Evolutionary conservation across 2,113 vertebrate species (phyloP).

Genomic region (Phycodurus eques): DNA sequence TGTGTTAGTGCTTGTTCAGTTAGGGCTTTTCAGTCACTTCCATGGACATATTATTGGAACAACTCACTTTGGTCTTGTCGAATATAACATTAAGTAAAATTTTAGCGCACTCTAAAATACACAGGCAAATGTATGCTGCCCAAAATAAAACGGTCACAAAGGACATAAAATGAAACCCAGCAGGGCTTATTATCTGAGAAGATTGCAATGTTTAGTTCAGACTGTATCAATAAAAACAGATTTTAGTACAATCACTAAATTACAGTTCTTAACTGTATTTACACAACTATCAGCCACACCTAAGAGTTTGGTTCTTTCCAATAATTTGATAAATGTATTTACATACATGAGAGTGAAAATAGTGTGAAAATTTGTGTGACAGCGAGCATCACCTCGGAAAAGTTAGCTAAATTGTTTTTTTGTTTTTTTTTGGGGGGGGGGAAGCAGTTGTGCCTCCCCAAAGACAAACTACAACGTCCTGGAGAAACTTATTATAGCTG

Average conservation of each 20-base stretch:
- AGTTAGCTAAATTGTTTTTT: too few species aligned
- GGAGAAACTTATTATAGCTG: too few species aligned
- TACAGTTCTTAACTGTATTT: background rate
- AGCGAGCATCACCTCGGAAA: background rate
- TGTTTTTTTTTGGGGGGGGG: too few species aligned
- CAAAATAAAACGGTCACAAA: conserved; percentile 16
- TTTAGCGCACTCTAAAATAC: conserved; percentile 37
- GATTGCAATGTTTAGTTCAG: conserved; percentile 4
- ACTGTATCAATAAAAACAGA: background rate
- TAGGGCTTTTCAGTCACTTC: conserved; percentile 39
- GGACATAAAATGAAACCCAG: conserved; percentile 21
- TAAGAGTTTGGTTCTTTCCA: background rate
- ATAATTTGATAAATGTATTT: background rate
- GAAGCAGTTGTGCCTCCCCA: too few species aligned
- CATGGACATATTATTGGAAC: conserved; percentile 35
- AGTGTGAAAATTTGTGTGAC: background rate
- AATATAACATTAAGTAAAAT: conserved; percentile 52
- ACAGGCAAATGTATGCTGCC: background rate
- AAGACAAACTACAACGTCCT: too few species aligned
- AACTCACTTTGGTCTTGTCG: conserved; percentile 52
- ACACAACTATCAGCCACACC: background rate
- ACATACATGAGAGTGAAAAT: background rate
- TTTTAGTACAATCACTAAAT: background rate
- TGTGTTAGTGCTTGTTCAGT: conserved; percentile 22
- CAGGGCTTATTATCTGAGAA: background rate